phyloP scores from a whole-genome alignment of 2,113 vertebrate species.

The Pomatorhinus ruficollis region DNA sequence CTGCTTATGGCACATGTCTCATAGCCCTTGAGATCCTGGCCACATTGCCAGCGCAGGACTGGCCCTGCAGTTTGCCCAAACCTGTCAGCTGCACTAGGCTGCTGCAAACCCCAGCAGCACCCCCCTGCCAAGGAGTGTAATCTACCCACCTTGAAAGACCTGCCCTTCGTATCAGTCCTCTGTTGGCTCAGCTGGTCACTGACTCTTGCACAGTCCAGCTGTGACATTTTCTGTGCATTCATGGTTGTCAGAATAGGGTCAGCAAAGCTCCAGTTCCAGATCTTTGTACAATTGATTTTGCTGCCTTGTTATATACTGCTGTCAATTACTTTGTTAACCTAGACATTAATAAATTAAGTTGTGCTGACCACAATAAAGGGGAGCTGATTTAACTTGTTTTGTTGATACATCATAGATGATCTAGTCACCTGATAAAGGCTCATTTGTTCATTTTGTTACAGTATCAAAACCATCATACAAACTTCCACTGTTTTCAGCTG shows the following conservation, averaged over 20 bases:
- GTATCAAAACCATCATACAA: background rate
- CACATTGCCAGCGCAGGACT: background rate
- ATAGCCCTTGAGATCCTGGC: background rate
- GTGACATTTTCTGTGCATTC: background rate
- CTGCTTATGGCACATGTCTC: background rate
- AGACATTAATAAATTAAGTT: background rate
- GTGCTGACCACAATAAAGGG: background rate
- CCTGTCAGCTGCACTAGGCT: background rate
- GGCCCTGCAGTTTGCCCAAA: background rate
- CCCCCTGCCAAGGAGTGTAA: background rate
- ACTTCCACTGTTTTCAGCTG: background rate
- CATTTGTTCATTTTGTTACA: background rate
- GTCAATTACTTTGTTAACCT: background rate
- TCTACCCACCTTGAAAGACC: background rate
- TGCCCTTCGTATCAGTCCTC: background rate
- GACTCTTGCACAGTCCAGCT: background rate
- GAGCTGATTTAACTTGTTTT: background rate
- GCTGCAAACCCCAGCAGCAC: background rate
- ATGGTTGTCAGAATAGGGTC: background rate
- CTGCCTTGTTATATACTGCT: background rate
- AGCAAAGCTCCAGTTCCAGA: background rate
- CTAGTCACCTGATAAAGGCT: background rate
- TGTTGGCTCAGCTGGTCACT: conserved; percentile 33
- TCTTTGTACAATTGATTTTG: background rate
- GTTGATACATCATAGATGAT: background rate